Base-by-base conservation (phyloP, 2,888 invertebrate genomes). In the Deladenus siricidicola region DNA sequence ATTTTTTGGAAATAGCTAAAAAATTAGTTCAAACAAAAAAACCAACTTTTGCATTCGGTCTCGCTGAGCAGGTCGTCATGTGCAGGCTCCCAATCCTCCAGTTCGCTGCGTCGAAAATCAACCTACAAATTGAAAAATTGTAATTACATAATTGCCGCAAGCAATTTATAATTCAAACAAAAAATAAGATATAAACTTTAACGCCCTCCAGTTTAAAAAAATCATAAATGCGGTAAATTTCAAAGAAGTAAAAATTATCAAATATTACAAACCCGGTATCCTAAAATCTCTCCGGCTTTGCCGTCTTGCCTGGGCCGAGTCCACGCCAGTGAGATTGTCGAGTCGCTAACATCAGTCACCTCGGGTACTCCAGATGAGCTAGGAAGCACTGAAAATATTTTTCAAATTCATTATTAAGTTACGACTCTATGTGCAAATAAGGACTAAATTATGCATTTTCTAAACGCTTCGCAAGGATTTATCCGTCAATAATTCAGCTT, bases 11-110 rank as follows among this genome's bases (percentile, higher is more conserved):
- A n/a, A n/a, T n/a, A n/a, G n/a, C n/a, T n/a, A n/a, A n/a, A n/a
- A n/a, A 28, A 2, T 26, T 10, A 51, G 28, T 51, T 26, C 39
- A n/a, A 19, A 39, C 6, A 53, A 53, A 10, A 4, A 21, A 24
- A 42, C 71, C 52, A 14, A 76, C 76, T 68, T 60, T 70, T 65
- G 58, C 76, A 76, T 34, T 72, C 68, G 28, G 72, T 74, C 48
- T 76, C 73, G 30, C 64, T 62, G 14, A 76, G 62, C 30, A 76
- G 62, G 24, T 74, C 73, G 65, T 76, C 76, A 44, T 73, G 75
- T 51, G 66, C 76, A 50, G 68, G 59, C 50, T 74, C 73, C 76
- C 76, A 76, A 23, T 71, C 71, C 39, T 75, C 76, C 26, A 70
- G 67, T 1, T 73, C 73, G 3, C 65, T 48, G 6, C 73, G 71